A percentile compares a stretch with the other conserved stretches of the same genome.
Evolutionary conservation across 2,113 vertebrate genomes (phyloP).

Genomic region (Arothron firmamentum): DNA sequence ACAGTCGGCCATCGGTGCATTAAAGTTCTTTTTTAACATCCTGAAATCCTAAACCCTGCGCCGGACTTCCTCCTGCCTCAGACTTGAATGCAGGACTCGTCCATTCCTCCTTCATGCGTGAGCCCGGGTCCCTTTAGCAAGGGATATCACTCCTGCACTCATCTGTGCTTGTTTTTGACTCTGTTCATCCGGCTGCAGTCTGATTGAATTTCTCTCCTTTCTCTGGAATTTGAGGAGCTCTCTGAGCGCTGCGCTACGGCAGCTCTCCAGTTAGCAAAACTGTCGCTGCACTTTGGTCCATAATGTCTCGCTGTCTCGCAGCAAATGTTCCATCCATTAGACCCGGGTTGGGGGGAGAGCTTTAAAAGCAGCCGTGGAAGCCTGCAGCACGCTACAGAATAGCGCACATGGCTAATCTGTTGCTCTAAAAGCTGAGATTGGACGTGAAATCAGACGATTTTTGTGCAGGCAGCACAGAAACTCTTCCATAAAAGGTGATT

Average conservation of each 20-base stretch:
- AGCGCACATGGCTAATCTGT: no score
- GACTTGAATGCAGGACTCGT: neutral
- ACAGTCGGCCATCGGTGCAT: no score
- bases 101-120: neutral
- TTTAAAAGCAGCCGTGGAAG: no score
- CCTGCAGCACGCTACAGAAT: no score
- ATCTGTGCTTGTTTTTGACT: conserved; percentile 33
- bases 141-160: conserved; percentile 26
- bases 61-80: neutral
- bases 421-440: no score
- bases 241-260: conserved; percentile 19
- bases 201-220: conserved; percentile 47
- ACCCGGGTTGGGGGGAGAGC: no score
- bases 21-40: neutral
- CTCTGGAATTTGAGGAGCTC: conserved; percentile 39
- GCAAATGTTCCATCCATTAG: no score
- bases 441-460: no score
- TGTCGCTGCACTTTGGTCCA: neutral
- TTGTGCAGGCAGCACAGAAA: no score
- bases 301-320: neutral
- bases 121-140: conserved; percentile 10
- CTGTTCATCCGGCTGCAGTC: conserved; percentile 48
- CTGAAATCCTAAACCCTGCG: no score
- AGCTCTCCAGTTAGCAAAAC: neutral
- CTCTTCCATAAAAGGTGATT: no score